Conservation (phyloP, 2,113 vertebrate species). For the Lamprologus sp. region DNA sequence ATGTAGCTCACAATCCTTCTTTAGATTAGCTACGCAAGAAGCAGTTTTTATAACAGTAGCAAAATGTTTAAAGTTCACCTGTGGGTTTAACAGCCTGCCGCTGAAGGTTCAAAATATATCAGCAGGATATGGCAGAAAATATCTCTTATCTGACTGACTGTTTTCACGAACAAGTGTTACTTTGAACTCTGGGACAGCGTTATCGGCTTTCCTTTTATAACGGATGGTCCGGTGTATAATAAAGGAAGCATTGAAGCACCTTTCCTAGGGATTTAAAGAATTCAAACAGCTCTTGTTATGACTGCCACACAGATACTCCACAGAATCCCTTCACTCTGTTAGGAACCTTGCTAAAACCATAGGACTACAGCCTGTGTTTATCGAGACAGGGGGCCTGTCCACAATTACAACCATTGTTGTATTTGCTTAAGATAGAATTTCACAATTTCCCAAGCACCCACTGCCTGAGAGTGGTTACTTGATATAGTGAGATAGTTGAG, state of each 20-base stretch:
- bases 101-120: background rate
- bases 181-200: background rate
- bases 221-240: background rate
- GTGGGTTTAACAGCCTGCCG: background rate
- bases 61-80: background rate
- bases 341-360: background rate
- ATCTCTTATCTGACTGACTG: background rate
- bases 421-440: background rate
- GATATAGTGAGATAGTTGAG: background rate
- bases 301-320: background rate
- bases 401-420: background rate
- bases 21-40: background rate
- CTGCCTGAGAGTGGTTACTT: background rate
- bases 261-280: background rate
- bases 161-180: fast-evolving
- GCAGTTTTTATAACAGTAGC: background rate
- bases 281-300: background rate
- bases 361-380: background rate
- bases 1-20: background rate
- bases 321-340: background rate
- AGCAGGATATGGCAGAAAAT: background rate
- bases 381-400: background rate
- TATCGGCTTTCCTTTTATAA: background rate
- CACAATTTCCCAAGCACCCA: background rate
- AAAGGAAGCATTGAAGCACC: background rate